Evolutionary conservation across 1,140 invertebrate species (phyloP), one percentile per base, ranked within the genome.

Genomic region (Habropoda laboriosa): DNA sequence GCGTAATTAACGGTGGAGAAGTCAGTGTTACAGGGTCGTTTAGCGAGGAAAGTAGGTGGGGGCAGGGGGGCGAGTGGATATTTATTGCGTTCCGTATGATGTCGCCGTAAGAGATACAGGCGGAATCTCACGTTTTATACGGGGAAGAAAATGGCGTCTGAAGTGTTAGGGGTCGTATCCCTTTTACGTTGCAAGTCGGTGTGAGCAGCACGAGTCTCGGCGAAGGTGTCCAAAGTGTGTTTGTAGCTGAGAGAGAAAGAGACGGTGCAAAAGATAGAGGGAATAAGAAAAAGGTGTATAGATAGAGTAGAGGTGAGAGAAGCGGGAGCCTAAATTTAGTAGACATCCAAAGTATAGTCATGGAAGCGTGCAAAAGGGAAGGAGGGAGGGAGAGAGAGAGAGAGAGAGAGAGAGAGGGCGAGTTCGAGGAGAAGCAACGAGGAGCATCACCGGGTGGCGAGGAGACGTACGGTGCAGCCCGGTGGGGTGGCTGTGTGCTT

Each of bases 271-370:
- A n/a, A n/a, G n/a, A n/a, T n/a, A n/a, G n/a, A n/a, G 58, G 35
- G 70, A 42, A 60, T 35, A 70, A 77, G 61, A 64, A 81, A 71
- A 70, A 60, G 42, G 27, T 27, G 67, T 13, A 32, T 16, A 13
- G 63, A 30, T 27, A 12, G n/a, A 32, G n/a, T 21, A 75, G 64
- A 58, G 61, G 64, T 53, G 51, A 63, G 58, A 60, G 60, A 42
- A 82, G 57, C 49, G 57, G 70, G 60, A 87, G 79, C 88, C 88
- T 89, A 88, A 91, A 91, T 91, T 91, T 90, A 90, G 76, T 88
- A 83, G 86, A 88, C 58, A 67, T 47, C 80, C 71, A 80, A 83
- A 83, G 81, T 86, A 78, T 83, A 80, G 77, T 82, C 83, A 51
- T 72, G 64, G 80, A 61, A 74, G 71, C 66, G 80, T 80, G 57